These are phyloP conservation scores for Polypterus senegalus DNA, from an alignment of 2,113 vertebrate species.

Conservation along the genomic window DNA sequence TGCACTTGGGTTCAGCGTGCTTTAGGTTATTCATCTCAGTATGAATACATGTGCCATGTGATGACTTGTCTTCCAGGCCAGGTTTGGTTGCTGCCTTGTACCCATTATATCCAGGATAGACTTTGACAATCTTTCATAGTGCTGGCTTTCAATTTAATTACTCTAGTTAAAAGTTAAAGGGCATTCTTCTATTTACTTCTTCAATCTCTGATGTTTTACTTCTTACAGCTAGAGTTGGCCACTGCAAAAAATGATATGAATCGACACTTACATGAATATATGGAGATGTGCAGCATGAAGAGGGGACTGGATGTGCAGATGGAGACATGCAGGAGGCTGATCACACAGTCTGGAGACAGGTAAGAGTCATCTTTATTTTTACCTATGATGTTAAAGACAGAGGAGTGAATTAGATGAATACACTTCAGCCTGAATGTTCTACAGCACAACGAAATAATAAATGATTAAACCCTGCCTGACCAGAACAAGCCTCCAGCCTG, in stretches of 20 bases:
- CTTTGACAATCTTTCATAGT: too few species aligned
- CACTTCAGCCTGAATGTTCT: not conserved
- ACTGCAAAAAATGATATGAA: slow-evolving; percentile 97
- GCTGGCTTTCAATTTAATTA: too few species aligned
- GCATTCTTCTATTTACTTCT: too few species aligned
- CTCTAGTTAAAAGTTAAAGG: too few species aligned
- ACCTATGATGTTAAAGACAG: not conserved
- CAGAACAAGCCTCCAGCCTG: too few species aligned
- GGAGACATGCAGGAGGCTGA: slow-evolving; percentile 90
- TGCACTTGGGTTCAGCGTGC: too few species aligned
- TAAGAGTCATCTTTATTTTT: slow-evolving; percentile 25
- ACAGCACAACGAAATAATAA: not conserved
- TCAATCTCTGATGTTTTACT: slow-evolving; percentile 5
- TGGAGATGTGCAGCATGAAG: slow-evolving; percentile 99
- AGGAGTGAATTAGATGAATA: not conserved
- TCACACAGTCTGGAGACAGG: slow-evolving; percentile 85
- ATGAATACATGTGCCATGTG: too few species aligned
- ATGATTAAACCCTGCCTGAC: too few species aligned
- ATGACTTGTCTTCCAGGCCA: too few species aligned
- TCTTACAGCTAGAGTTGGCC: slow-evolving; percentile 73
- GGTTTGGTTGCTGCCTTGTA: too few species aligned
- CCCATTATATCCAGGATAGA: too few species aligned
- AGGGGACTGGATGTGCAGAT: slow-evolving; percentile 92
- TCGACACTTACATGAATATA: slow-evolving; percentile 90
- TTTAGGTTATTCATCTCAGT: too few species aligned